Conservation (phyloP, 2,888 invertebrate genomes). For the Phorcus lineatus region DNA sequence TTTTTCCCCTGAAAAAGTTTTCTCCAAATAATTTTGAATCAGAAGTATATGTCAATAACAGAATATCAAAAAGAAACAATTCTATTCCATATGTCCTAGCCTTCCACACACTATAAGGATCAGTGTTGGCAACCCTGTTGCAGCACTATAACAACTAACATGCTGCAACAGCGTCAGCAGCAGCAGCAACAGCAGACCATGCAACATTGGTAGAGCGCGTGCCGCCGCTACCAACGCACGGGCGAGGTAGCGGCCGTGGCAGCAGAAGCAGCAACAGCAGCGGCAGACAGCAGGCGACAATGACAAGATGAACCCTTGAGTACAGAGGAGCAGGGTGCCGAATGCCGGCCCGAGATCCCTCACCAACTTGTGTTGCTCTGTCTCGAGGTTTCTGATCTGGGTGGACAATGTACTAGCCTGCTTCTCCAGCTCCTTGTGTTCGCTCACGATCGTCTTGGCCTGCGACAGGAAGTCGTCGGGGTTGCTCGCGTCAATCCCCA, state of each 20-base stretch:
- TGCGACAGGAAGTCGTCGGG: constrained; percentile 75
- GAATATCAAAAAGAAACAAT: no score
- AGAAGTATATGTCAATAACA: no score
- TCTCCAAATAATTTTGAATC: no score
- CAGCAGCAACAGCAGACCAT: constrained; percentile 4
- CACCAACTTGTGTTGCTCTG: constrained; percentile 67
- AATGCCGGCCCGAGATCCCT: constrained; percentile 22
- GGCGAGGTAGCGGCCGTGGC: background rate
- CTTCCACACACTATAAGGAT: no score
- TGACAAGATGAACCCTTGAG: constrained; percentile 8
- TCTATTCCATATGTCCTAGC: no score
- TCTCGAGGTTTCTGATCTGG: constrained; percentile 86
- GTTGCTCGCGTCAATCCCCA: constrained; percentile 82
- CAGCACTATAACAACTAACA: no score
- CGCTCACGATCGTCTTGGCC: constrained; percentile 85
- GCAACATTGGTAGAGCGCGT: background rate
- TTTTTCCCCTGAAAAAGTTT: no score
- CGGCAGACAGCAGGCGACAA: background rate
- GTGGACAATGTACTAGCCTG: constrained; percentile 90
- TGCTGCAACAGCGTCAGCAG: background rate
- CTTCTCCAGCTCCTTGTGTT: constrained; percentile 93
- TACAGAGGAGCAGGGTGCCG: constrained; percentile 19
- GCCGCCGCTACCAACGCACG: background rate
- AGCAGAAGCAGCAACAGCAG: background rate
- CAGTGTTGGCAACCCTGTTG: no score